These are phyloP conservation scores for Drosophila cyrtoloma DNA, from an alignment of 2,888 invertebrate genomes.

Conservation along the genomic window DNA sequence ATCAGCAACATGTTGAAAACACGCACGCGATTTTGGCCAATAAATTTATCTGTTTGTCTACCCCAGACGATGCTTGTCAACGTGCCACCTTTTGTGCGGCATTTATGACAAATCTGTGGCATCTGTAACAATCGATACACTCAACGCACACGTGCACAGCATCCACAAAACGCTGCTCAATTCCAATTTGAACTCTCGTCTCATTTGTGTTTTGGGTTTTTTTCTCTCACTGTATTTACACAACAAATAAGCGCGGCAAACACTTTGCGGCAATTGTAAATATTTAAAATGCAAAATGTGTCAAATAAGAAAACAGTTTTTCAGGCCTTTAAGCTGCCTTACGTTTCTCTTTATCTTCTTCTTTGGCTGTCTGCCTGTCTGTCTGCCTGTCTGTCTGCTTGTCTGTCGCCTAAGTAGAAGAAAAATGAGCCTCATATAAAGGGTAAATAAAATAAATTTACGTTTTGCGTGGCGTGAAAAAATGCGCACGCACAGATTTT, in stretches of 20 bases:
- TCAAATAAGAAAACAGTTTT: conserved; percentile 70
- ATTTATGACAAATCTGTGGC: conserved; percentile 58
- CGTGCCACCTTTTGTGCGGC: conserved; percentile 52
- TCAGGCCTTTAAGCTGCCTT: conserved; percentile 55
- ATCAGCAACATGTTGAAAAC: conserved; percentile 48
- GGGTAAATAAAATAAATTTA: conserved; percentile 74
- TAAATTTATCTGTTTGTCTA: conserved; percentile 55
- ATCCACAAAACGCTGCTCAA: conserved; percentile 55
- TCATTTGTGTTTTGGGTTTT: conserved; percentile 41
- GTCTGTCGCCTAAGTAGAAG: conserved; percentile 53
- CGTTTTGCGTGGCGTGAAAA: conserved; percentile 78
- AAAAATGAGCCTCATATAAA: conserved; percentile 78
- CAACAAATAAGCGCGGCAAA: conserved; percentile 67
- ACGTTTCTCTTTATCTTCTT: conserved; percentile 60
- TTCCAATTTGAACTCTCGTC: conserved; percentile 37
- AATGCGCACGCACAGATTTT: conserved; percentile 79
- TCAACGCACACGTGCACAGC: conserved; percentile 71
- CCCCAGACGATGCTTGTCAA: conserved; percentile 46
- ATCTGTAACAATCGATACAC: conserved; percentile 32
- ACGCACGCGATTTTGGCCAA: conserved; percentile 60
- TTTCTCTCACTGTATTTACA: conserved; percentile 50
- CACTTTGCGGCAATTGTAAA: conserved; percentile 77
- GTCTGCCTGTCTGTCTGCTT: not conserved
- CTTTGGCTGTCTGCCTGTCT: not conserved
- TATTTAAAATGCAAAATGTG: conserved; percentile 80